Conservation (phyloP, 2,888 invertebrate genomes). For the Monopis laevigella region DNA sequence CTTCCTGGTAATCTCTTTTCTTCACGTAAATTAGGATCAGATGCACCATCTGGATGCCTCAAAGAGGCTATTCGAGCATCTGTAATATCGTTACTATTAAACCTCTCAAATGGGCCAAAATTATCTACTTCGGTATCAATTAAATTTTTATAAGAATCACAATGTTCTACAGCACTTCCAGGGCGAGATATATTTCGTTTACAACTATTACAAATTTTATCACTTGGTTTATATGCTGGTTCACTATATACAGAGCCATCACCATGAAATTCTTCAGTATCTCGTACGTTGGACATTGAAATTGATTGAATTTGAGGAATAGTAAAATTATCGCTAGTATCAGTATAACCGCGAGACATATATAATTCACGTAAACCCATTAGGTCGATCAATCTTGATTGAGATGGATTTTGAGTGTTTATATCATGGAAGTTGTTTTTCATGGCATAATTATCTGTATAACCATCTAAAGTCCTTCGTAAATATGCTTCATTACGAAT, state of each 20-base stretch:
- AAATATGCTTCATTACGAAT: constrained; percentile 70
- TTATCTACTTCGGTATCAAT: constrained; percentile 59
- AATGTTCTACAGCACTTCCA: constrained; percentile 73
- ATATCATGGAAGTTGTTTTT: constrained; percentile 39
- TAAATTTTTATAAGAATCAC: constrained; percentile 67
- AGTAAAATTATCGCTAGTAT: constrained; percentile 63
- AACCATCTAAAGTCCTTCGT: constrained; percentile 63
- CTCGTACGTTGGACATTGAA: constrained; percentile 75
- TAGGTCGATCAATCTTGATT: constrained; percentile 79
- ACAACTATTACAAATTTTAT: constrained; percentile 80
- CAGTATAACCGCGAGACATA: constrained; percentile 74
- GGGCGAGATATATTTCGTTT: constrained; percentile 76
- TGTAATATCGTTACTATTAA: constrained; percentile 61
- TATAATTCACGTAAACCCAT: constrained; percentile 84
- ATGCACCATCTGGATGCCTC: constrained; percentile 91
- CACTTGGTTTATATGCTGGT: constrained; percentile 78
- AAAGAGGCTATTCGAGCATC: constrained; percentile 74
- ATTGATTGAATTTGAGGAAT: constrained; percentile 76
- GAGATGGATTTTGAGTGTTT: constrained; percentile 55
- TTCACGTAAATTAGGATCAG: constrained; percentile 87
- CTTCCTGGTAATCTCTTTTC: constrained; percentile 72
- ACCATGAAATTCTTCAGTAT: constrained; percentile 71
- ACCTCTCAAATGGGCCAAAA: constrained; percentile 73
- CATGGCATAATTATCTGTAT: constrained; percentile 56
- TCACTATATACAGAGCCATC: constrained; percentile 89